Conservation (phyloP, 2,888 invertebrate genomes). For the Limulus polyphemus region DNA sequence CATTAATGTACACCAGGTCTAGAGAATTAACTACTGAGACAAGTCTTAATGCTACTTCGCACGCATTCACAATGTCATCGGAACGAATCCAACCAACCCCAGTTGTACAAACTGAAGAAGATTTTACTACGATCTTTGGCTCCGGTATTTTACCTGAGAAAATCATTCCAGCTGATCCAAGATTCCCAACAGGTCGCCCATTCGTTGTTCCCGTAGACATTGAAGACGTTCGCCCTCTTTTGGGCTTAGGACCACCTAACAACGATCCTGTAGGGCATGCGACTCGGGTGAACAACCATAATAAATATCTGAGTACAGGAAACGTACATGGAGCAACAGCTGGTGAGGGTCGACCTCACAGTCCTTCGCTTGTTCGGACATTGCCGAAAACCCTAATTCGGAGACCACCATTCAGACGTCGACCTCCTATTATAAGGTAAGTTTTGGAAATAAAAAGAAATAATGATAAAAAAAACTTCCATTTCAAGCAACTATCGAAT, state of each 20-base stretch:
- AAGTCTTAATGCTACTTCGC: too few relatives aligned
- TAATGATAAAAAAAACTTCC: too few relatives aligned
- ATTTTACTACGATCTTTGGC: background rate
- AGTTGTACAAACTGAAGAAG: background rate
- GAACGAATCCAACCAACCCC: constrained; percentile 1
- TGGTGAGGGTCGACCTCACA: too few relatives aligned
- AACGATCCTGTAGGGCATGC: too few relatives aligned
- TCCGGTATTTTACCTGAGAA: background rate
- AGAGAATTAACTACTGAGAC: too few relatives aligned
- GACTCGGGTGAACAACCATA: too few relatives aligned
- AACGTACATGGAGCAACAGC: too few relatives aligned
- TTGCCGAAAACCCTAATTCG: constrained; percentile 3
- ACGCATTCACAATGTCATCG: background rate
- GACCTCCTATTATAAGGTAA: too few relatives aligned
- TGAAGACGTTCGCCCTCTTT: constrained; percentile 40
- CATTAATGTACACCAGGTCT: background rate
- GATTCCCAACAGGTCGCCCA: constrained; percentile 37
- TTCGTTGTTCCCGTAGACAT: constrained; percentile 50
- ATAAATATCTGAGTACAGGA: too few relatives aligned
- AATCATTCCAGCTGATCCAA: background rate
- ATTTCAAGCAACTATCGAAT: too few relatives aligned
- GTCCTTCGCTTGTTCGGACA: background rate
- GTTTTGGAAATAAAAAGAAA: too few relatives aligned
- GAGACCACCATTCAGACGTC: constrained; percentile 17
- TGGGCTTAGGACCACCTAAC: background rate